These are phyloP conservation scores for Aphaenogaster floridana DNA, from an alignment of 1,140 invertebrate genomes.

Conservation along the genomic window DNA sequence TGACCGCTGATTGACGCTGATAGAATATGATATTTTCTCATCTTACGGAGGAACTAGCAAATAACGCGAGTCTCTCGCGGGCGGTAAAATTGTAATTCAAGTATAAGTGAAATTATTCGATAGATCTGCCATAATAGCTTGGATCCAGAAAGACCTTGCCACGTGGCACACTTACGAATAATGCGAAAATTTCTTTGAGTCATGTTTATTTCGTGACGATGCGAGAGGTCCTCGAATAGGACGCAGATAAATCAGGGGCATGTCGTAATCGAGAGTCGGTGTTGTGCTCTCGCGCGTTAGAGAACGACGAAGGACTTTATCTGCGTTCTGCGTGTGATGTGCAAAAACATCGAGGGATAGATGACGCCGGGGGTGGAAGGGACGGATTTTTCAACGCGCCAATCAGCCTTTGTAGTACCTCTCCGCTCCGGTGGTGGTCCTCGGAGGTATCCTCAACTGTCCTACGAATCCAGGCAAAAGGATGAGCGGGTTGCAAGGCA, in stretches of 20 bases:
- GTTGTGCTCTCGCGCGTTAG: background rate
- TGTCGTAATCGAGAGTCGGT: constrained; percentile 38
- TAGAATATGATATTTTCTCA: background rate
- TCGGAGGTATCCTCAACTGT: constrained; percentile 36
- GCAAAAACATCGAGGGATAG: constrained; percentile 3
- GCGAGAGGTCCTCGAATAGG: background rate
- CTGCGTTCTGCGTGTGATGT: background rate
- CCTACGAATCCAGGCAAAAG: constrained; percentile 41
- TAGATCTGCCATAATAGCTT: background rate
- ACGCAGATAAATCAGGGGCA: constrained; percentile 2
- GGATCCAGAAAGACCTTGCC: constrained; percentile 9
- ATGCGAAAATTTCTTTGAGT: background rate
- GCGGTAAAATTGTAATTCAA: background rate
- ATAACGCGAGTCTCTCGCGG: too few species aligned
- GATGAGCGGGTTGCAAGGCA: constrained; percentile 41
- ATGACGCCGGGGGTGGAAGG: background rate
- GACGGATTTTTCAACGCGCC: constrained; percentile 16
- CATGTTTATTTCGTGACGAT: constrained; percentile 33
- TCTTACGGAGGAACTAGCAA: background rate
- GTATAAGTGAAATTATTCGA: background rate
- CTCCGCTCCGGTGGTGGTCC: too few species aligned
- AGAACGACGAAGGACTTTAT: background rate
- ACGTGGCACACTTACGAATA: constrained; percentile 15
- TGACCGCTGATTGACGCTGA: background rate
- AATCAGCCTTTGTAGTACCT: background rate